These are phyloP conservation scores for Numida meleagris DNA, from an alignment of 2,113 vertebrate species.

Conservation along the genomic window DNA sequence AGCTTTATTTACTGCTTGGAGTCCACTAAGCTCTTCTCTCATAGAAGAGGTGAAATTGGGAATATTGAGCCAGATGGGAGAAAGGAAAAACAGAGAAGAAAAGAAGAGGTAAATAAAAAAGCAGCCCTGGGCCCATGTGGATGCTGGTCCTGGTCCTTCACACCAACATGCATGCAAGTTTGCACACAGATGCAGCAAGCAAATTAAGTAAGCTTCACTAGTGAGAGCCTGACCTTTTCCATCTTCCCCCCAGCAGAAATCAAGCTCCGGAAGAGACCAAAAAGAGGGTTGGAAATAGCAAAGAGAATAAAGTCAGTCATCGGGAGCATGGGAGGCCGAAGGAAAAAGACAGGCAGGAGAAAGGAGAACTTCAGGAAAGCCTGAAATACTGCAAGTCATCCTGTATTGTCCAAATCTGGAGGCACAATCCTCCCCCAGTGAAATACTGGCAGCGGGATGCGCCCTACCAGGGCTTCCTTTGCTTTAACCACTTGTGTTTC, in stretches of 20 bases:
- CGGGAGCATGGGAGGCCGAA: background rate
- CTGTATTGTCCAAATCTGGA: background rate
- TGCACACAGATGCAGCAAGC: background rate
- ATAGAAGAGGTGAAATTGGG: background rate
- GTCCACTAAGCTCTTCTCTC: background rate
- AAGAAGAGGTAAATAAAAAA: background rate
- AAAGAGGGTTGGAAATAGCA: conserved; percentile 3
- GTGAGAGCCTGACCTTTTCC: conserved; percentile 59
- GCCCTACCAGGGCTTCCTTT: background rate
- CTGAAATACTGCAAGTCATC: background rate
- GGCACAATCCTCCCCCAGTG: background rate
- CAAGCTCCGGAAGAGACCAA: background rate
- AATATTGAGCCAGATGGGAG: background rate
- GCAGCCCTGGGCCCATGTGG: background rate
- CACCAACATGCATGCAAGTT: background rate
- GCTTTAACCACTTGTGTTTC: background rate
- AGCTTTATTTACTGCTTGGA: conserved; percentile 21
- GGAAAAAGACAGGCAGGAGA: background rate
- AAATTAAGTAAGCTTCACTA: conserved; percentile 29
- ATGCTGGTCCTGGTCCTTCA: background rate
- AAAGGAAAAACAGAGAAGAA: background rate
- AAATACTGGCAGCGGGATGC: rapidly evolving
- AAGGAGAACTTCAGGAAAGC: background rate
- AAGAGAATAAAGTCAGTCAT: background rate
- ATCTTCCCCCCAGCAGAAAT: conserved; percentile 46